A percentile compares a stretch with the other conserved stretches of the same genome.
phyloP scores from a whole-genome alignment of 2,797 vertebrate genomes.

The Coregonus suidteri region DNA sequence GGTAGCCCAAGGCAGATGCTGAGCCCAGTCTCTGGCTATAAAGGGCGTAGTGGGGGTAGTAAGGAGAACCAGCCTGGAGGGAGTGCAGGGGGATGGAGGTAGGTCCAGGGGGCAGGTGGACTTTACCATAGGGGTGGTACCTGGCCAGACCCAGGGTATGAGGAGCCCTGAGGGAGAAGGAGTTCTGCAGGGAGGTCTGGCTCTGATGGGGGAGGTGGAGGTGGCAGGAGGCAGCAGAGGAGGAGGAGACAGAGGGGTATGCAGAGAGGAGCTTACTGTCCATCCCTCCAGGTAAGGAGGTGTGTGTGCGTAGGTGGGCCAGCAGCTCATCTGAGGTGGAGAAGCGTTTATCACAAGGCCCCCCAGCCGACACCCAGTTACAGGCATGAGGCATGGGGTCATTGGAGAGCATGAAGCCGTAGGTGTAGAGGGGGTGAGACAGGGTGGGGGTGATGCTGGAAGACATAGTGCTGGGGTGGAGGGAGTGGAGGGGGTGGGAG shows the following conservation, averaged over 20 bases:
- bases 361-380: conserved; percentile 96
- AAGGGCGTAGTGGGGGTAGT: conserved; percentile 95
- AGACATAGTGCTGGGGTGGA: conserved; percentile 84
- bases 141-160: conserved; percentile 91
- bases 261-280: conserved; percentile 91
- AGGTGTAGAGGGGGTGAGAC: conserved; percentile 92
- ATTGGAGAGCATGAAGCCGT: conserved; percentile 96
- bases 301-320: conserved; percentile 94
- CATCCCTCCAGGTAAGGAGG: conserved; percentile 80
- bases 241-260: conserved; percentile 82
- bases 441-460: conserved; percentile 85
- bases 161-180: conserved; percentile 90
- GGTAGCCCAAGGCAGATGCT: conserved; percentile 93
- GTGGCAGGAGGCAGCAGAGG: conserved; percentile 87
- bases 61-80: conserved; percentile 86
- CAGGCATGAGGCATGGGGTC: conserved; percentile 92
- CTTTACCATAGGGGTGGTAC: conserved; percentile 96
- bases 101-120: conserved; percentile 84
- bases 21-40: conserved; percentile 96
- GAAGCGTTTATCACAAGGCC: conserved; percentile 97
- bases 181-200: conserved; percentile 82
- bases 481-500: conserved; percentile 88
- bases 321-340: conserved; percentile 93
- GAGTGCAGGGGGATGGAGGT: conserved; percentile 89
- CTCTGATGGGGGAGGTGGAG: conserved; percentile 93